A percentile compares a stretch with the other conserved stretches of the same genome.
phyloP scores from a whole-genome alignment of 2,797 vertebrate species.

The Gouania willdenowi region DNA sequence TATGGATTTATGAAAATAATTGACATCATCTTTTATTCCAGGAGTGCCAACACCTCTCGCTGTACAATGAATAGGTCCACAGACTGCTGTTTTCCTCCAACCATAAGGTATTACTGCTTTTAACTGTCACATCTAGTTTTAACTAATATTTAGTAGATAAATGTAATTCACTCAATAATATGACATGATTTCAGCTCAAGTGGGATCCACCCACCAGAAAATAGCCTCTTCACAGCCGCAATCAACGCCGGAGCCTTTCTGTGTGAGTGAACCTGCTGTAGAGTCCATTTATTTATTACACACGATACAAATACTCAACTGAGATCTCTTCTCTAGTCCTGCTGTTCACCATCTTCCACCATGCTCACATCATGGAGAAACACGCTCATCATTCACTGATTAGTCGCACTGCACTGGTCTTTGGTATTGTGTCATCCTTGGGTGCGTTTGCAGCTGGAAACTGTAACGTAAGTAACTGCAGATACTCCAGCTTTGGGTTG shows the following conservation, averaged over 20 bases:
- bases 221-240: slow-evolving; percentile 74
- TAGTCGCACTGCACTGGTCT: slow-evolving; percentile 62
- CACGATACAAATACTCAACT: not conserved
- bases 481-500: too few species aligned
- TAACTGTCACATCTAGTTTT: not conserved
- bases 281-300: not conserved
- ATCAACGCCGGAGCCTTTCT: slow-evolving; percentile 72
- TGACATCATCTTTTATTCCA: slow-evolving; percentile 33
- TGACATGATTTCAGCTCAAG: slow-evolving; percentile 61
- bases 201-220: slow-evolving; percentile 68
- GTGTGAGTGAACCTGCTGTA: slow-evolving; percentile 62
- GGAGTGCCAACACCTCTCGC: slow-evolving; percentile 38
- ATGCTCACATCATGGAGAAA: slow-evolving; percentile 75
- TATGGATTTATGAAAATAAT: not conserved
- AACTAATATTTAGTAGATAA: not conserved
- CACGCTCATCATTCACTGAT: slow-evolving; percentile 45
- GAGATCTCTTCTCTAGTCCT: slow-evolving; percentile 55
- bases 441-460: slow-evolving; percentile 76
- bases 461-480: slow-evolving; percentile 80
- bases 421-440: slow-evolving; percentile 60
- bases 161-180: not conserved
- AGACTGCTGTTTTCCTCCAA: slow-evolving; percentile 69
- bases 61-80: slow-evolving; percentile 55
- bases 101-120: slow-evolving; percentile 68
- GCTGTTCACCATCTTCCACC: slow-evolving; percentile 73